Base-by-base conservation (phyloP, 2,888 invertebrate genomes). In the Agrotis ipsilon region DNA sequence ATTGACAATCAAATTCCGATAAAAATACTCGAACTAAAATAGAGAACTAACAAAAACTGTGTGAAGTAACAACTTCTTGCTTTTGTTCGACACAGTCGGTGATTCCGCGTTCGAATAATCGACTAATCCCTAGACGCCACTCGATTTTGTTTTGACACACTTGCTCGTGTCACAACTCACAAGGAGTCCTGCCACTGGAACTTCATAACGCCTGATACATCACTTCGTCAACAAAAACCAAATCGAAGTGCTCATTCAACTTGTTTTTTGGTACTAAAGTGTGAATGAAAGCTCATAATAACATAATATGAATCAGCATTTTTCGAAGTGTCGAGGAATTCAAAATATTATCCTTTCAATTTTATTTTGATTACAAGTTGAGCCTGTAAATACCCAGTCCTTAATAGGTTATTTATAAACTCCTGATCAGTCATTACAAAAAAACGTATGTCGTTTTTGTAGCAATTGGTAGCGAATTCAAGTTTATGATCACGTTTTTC, bases 111-210 rank as follows among this genome's bases (percentile, higher is more conserved):
- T 82, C 82, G 82, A 85, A 86, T 82, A 86, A 85, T 87, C 79
- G 73, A 80, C 81, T 85, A 89, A 88, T 95, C 96, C 95, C 96
- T 87, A 91, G 96, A 86, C 90, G 88, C 94, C 91, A 94, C 93
- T 96, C 96, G 93, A 96, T 96, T 94, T 93, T 95, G 94, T 95
- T 96, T 91, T 95, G 95, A 96, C 96, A 94, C 89, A 90, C 91
- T 92, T 90, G 89, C 91, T 90, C 82, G 82, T 91, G 92, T 91
- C 92, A 91, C 39, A 39, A 39, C 75, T 91, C 92, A 91, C 85
- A 84, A 83, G 81, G 77, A 87, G 86, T 87, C 85, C 80, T 83
- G 88, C 89, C 88, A 90, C 90, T 91, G 88, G 82, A 89, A 84
- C 83, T 86, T 80, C 83, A 77, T 75, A 79, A 75, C 45, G 71